These are phyloP conservation scores for Meda fulgida DNA, from an alignment of 2,797 vertebrate genomes.

Conservation along the genomic window DNA sequence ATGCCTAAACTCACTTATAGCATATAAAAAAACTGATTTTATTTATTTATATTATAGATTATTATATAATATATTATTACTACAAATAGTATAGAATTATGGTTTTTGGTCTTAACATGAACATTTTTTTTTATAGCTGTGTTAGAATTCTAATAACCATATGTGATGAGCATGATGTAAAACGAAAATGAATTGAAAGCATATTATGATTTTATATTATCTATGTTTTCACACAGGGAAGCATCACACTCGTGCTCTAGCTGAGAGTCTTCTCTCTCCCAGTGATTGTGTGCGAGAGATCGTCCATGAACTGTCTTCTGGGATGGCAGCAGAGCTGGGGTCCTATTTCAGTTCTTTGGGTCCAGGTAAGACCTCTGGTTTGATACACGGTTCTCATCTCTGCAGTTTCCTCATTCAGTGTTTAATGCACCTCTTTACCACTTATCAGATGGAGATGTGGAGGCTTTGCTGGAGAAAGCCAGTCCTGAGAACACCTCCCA, in stretches of 20 bases:
- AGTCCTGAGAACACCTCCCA: constrained; percentile 80
- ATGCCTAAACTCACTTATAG: too few relatives aligned
- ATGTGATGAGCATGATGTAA: neutral
- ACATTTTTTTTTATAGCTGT: neutral
- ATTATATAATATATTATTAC: too few relatives aligned
- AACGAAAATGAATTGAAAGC: neutral
- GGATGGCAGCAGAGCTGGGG: constrained; percentile 86
- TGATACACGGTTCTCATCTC: neutral
- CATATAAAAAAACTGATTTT: neutral
- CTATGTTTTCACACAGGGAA: constrained; percentile 80
- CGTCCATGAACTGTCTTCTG: constrained; percentile 86
- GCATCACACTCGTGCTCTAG: constrained; percentile 91
- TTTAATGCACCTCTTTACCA: constrained; percentile 10
- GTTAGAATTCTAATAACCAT: neutral
- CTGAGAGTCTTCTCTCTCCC: constrained; percentile 89
- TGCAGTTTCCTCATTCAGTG: neutral
- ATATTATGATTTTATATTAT: neutral
- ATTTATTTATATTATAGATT: neutral
- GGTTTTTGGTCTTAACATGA: neutral
- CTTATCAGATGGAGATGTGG: constrained; percentile 87
- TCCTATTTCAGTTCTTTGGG: constrained; percentile 89
- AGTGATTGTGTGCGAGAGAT: constrained; percentile 90
- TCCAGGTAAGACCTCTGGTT: constrained; percentile 78
- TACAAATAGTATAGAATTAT: neutral
- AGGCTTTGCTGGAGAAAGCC: constrained; percentile 86